These are phyloP conservation scores for Muricea muricata DNA, from an alignment of 92 coral and sea anemone species.

Conservation along the genomic window DNA sequence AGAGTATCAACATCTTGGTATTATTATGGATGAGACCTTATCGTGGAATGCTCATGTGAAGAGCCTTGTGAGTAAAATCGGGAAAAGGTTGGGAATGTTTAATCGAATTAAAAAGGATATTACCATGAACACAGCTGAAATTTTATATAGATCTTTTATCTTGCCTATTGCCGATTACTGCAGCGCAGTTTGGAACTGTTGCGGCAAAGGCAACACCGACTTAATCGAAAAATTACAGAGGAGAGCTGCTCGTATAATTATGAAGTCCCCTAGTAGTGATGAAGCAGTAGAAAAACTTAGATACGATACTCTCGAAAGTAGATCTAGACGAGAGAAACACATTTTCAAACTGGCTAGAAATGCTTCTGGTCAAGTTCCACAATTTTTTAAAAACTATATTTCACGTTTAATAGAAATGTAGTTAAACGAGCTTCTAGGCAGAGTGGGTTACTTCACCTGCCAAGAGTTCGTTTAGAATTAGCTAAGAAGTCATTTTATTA, in stretches of 20 bases:
- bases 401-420: slow-evolving; percentile 51
- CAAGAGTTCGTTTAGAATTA: slow-evolving; percentile 39
- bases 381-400: slow-evolving; percentile 42
- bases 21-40: slow-evolving; percentile 31
- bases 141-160: slow-evolving; percentile 48
- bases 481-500: slow-evolving; percentile 48
- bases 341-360: slow-evolving; percentile 43
- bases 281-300: slow-evolving; percentile 26
- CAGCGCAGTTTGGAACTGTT: slow-evolving; percentile 48
- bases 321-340: slow-evolving; percentile 57
- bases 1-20: slow-evolving; percentile 42
- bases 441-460: slow-evolving; percentile 45
- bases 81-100: slow-evolving; percentile 47
- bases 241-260: slow-evolving; percentile 48
- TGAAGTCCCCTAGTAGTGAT: slow-evolving; percentile 45
- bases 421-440: slow-evolving; percentile 30
- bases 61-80: slow-evolving; percentile 23
- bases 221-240: slow-evolving; percentile 54
- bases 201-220: slow-evolving; percentile 42
- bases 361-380: slow-evolving; percentile 52
- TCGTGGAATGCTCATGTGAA: slow-evolving; percentile 49
- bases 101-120: slow-evolving; percentile 57
- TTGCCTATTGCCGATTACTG: slow-evolving; percentile 45
- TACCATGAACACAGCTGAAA: slow-evolving; percentile 43
- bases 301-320: slow-evolving; percentile 39